These are phyloP conservation scores for Cynaeus angustus DNA, from an alignment of 2,888 invertebrate species.

Conservation along the genomic window DNA sequence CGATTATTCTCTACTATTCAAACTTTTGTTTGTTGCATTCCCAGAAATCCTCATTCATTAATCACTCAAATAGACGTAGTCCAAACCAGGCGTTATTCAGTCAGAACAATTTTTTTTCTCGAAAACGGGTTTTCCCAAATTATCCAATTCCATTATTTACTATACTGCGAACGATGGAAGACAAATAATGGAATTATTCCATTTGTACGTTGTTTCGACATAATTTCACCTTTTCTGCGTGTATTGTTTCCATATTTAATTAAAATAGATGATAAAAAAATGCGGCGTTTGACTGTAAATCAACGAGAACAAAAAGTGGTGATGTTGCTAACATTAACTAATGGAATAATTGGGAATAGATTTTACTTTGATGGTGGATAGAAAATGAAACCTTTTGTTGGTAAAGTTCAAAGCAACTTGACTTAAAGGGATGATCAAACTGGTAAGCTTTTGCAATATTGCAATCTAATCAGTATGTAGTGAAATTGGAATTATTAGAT, in stretches of 20 bases:
- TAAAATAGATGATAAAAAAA: too few relatives aligned
- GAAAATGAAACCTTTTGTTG: too few relatives aligned
- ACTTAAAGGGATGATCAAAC: too few relatives aligned
- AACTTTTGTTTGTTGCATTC: slow-evolving; percentile 24
- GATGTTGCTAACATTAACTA: too few relatives aligned
- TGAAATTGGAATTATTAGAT: too few relatives aligned
- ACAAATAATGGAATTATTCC: slow-evolving; percentile 17
- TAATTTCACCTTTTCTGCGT: not conserved
- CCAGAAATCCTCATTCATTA: slow-evolving; percentile 32
- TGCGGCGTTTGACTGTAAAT: not conserved
- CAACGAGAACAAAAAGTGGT: too few relatives aligned
- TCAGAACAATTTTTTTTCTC: slow-evolving; percentile 17
- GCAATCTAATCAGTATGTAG: too few relatives aligned
- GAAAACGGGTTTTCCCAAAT: slow-evolving; percentile 17
- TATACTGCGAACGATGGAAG: slow-evolving; percentile 12
- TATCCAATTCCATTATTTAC: slow-evolving; percentile 19
- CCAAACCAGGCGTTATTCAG: slow-evolving; percentile 34
- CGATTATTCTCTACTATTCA: slow-evolving; percentile 23
- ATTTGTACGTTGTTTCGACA: slow-evolving; percentile 7
- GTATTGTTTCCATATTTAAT: not conserved
- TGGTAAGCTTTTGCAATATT: too few relatives aligned
- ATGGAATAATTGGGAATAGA: too few relatives aligned
- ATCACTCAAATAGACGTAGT: slow-evolving; percentile 22
- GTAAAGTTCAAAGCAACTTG: too few relatives aligned
- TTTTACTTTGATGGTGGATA: too few relatives aligned